Conservation (phyloP, 2,113 vertebrate species). For the Galeopterus variegatus region DNA sequence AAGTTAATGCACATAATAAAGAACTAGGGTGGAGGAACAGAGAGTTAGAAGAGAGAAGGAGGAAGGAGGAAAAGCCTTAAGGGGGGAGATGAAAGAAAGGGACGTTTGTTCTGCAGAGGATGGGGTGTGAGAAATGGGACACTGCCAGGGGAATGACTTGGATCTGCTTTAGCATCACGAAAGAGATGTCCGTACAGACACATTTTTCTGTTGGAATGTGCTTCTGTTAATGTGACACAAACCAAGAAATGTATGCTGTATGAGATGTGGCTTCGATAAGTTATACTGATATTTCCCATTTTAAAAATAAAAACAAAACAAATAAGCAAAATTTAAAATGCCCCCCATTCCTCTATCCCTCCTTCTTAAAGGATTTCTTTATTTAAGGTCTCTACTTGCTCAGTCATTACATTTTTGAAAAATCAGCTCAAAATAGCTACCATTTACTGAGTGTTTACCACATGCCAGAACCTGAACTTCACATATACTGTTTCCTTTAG, state of each 20-base stretch:
- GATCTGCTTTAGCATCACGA: not conserved
- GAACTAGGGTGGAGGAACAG: not conserved
- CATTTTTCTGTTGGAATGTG: not conserved
- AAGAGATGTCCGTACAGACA: not conserved
- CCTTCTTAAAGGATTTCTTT: conserved; percentile 65
- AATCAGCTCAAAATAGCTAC: conserved; percentile 51
- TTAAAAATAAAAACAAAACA: conserved; percentile 18
- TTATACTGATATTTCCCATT: not conserved
- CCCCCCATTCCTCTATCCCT: not conserved
- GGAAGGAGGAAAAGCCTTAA: not conserved
- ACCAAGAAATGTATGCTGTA: not conserved
- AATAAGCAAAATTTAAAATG: not conserved
- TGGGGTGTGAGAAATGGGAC: not conserved
- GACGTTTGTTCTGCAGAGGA: not conserved
- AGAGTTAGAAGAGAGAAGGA: no score
- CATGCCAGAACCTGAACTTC: conserved; percentile 40
- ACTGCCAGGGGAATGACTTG: not conserved
- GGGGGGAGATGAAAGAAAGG: no score
- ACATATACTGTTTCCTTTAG: conserved; percentile 45
- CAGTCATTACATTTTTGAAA: conserved; percentile 38
- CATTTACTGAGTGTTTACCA: conserved; percentile 70
- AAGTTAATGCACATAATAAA: not conserved
- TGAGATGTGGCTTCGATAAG: not conserved
- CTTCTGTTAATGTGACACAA: not conserved
- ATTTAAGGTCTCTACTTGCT: conserved; percentile 15